Evolutionary conservation across 2,113 vertebrate species (phyloP), one percentile per base, ranked within the genome.

Genomic region (Tenrec ecaudatus): DNA sequence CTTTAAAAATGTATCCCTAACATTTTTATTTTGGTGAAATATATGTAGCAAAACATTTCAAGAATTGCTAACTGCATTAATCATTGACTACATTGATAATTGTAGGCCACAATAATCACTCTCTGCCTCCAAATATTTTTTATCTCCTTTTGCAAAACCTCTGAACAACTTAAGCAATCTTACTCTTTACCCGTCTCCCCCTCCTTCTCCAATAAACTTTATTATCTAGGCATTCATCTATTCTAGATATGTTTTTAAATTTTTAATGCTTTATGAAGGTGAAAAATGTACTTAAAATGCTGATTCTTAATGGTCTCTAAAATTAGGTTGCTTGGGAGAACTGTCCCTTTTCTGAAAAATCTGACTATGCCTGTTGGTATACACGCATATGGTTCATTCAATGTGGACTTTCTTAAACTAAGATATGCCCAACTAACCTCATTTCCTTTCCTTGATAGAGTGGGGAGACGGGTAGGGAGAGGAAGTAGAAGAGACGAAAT

Each of bases 401-500:
- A 76, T 83, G 88, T 92, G 76, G 82, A 53, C 83, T 96, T 96
- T 79, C 95, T 95, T 93, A 92, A 95, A 94, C 88, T 81, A 95
- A 96, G 96, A 96, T 95, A 94, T 93, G 93, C 83, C 82, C 80
- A 77, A 36, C 60, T 88, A 88, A 81, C 95, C 80, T 95, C 94
- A 93, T 95, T 96, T 97, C 96, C 96, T 92, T 68, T 94, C 94
- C 73, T 53, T 93, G 96, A 96, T 95, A 97, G 90, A 78, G 47
- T 71, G 8, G 85, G 86, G 69, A 94, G 95, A 82, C 86, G 86
- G 90, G 53, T 77, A 36, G 11, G 31, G 79, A 93, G 47, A 90
- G 96, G 96, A 96, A 97, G 88, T 84, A 77, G 90, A 88, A 89
- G 76, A 95, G 96, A 93, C 79, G 38, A 33, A 82, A 58, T 11